Percentiles rank a stretch among this genome's conserved stretches.
Conservation (phyloP, 1,140 invertebrate genomes). For the Drosophila yakuba region DNA sequence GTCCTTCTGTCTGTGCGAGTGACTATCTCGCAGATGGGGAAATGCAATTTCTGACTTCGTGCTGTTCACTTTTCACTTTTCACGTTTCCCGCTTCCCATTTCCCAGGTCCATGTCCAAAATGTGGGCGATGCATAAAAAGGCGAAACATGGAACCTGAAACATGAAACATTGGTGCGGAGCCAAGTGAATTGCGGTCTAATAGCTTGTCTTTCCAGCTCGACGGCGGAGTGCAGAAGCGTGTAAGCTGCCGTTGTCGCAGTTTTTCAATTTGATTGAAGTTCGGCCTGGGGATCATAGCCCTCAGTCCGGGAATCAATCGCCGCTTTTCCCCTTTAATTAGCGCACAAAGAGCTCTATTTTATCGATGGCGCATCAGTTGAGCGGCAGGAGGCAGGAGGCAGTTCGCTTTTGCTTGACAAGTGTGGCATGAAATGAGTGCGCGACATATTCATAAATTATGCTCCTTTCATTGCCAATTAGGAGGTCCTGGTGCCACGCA, state of each 20-base stretch:
- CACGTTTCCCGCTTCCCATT: conserved; percentile 53
- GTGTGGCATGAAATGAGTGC: conserved; percentile 69
- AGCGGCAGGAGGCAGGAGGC: not conserved
- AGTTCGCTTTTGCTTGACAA: conserved; percentile 30
- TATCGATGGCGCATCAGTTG: conserved; percentile 7
- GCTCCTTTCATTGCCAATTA: conserved; percentile 79
- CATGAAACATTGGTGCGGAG: conserved; percentile 43
- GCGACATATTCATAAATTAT: conserved; percentile 78
- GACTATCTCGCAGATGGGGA: conserved; percentile 52
- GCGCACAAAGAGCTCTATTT: conserved; percentile 19
- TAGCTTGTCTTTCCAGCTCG: conserved; percentile 44
- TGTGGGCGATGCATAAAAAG: conserved; percentile 57
- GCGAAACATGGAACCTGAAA: conserved; percentile 47
- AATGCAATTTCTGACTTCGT: conserved; percentile 73
- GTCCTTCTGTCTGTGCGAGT: conserved; percentile 3
- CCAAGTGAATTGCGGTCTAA: conserved; percentile 72
- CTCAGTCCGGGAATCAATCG: conserved; percentile 2
- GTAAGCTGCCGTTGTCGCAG: conserved; percentile 43
- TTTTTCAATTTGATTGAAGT: conserved; percentile 1
- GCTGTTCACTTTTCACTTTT: conserved; percentile 50
- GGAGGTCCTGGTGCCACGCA: conserved; percentile 58
- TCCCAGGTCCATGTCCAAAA: conserved; percentile 58
- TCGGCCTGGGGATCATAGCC: not conserved
- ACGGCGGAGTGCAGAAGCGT: conserved; percentile 33
- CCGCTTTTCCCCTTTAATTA: conserved; percentile 20